Conservation (phyloP, 2,113 vertebrate species). For the Oncorhynchus gorbuscha region DNA sequence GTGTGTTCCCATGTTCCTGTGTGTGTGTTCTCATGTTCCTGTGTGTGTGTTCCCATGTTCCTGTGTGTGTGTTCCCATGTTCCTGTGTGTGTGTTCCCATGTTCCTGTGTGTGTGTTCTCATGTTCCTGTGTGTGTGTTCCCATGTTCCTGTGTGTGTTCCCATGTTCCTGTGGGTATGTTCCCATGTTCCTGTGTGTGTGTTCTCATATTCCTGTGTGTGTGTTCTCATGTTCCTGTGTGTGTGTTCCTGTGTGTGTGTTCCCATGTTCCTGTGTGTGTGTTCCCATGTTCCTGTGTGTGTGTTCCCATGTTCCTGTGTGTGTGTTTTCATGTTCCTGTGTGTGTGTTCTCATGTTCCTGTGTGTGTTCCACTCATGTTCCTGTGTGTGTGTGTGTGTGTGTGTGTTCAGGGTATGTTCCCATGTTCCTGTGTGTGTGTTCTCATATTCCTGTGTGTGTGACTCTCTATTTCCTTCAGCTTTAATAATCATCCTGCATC, state of each 20-base stretch:
- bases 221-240: not conserved
- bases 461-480: too few relatives aligned
- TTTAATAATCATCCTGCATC: too few relatives aligned
- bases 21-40: not conserved
- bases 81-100: not conserved
- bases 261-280: too few relatives aligned
- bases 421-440: not conserved
- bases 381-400: too few relatives aligned
- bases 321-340: not conserved
- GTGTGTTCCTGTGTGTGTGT: too few relatives aligned
- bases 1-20: too few relatives aligned
- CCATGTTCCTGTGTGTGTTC: not conserved
- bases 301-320: slow-evolving; percentile 22
- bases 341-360: not conserved
- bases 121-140: slow-evolving; percentile 25
- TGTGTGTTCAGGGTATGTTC: too few relatives aligned
- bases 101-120: not conserved
- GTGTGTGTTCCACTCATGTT: not conserved
- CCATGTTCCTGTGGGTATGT: too few relatives aligned
- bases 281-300: too few relatives aligned
- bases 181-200: not conserved
- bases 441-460: not conserved
- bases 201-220: slow-evolving; percentile 23
- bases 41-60: slow-evolving; percentile 22
- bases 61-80: not conserved